Evolutionary conservation across 2,113 vertebrate species (phyloP).

Genomic region (Perognathus longimembris): DNA sequence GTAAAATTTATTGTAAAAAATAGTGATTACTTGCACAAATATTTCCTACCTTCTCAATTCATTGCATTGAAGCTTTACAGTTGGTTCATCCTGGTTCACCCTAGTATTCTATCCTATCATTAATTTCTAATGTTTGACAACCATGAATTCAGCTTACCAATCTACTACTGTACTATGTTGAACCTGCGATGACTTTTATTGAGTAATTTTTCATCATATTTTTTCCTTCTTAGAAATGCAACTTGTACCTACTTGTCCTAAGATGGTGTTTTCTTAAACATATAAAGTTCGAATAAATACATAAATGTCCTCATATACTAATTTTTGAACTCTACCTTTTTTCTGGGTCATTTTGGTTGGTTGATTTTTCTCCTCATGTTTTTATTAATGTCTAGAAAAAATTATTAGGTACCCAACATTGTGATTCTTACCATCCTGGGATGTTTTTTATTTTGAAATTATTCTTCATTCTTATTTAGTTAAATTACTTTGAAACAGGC

Average conservation of each 20-base stretch:
- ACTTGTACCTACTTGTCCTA: not conserved
- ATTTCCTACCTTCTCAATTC: not conserved
- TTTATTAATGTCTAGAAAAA: not conserved
- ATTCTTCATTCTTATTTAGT: not conserved
- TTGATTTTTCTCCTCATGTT: not conserved
- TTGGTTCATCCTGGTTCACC: rapidly evolving
- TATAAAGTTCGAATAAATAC: not conserved
- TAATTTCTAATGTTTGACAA: not conserved
- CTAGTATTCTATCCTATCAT: too few species aligned
- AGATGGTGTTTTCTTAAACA: not conserved
- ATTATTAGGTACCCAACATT: not conserved
- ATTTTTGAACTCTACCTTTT: not conserved
- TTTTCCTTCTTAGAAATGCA: not conserved
- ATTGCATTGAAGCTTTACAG: not conserved
- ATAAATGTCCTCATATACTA: not conserved
- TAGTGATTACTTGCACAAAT: not conserved
- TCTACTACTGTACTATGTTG: not conserved
- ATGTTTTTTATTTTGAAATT: not conserved
- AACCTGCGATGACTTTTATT: not conserved
- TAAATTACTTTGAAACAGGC: not conserved
- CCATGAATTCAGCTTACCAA: not conserved
- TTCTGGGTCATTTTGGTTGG: not conserved
- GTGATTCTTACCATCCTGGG: not conserved
- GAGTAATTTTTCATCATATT: not conserved
- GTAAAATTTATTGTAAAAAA: too few species aligned